Evolutionary conservation across 2,888 invertebrate genomes (phyloP).

Genomic region (Thera britannica): DNA sequence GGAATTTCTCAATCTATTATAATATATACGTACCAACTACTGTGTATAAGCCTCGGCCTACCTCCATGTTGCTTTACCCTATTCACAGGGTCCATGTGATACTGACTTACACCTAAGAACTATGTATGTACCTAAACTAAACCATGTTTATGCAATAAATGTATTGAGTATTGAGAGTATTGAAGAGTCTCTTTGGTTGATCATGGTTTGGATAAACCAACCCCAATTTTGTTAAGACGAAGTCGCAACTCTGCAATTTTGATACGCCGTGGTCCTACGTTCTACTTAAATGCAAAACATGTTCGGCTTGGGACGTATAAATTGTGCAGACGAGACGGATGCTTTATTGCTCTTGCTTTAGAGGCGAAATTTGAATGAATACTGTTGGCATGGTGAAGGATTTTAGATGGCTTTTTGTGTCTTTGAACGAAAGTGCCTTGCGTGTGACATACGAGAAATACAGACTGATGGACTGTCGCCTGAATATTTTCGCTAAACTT

Average conservation of each 20-base stretch:
- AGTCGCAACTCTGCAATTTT: constrained; percentile 11
- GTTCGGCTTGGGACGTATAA: constrained; percentile 29
- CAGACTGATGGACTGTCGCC: neutral
- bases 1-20: too few species aligned
- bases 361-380: constrained; percentile 26
- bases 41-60: too few species aligned
- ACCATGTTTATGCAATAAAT: too few species aligned
- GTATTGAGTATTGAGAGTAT: too few species aligned
- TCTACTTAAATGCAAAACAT: constrained; percentile 32
- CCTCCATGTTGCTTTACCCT: too few species aligned
- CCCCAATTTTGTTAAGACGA: neutral
- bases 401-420: constrained; percentile 9
- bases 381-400: neutral
- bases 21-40: too few species aligned
- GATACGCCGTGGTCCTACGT: constrained; percentile 17
- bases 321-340: constrained; percentile 24
- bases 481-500: neutral
- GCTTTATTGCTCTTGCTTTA: constrained; percentile 22
- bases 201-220: neutral
- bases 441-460: neutral
- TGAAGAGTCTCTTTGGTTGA: neutral
- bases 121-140: too few species aligned
- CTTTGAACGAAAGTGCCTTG: neutral
- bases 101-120: too few species aligned
- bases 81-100: too few species aligned